Base-by-base conservation (phyloP, 2,113 vertebrate species). In the Cisticola juncidis region DNA sequence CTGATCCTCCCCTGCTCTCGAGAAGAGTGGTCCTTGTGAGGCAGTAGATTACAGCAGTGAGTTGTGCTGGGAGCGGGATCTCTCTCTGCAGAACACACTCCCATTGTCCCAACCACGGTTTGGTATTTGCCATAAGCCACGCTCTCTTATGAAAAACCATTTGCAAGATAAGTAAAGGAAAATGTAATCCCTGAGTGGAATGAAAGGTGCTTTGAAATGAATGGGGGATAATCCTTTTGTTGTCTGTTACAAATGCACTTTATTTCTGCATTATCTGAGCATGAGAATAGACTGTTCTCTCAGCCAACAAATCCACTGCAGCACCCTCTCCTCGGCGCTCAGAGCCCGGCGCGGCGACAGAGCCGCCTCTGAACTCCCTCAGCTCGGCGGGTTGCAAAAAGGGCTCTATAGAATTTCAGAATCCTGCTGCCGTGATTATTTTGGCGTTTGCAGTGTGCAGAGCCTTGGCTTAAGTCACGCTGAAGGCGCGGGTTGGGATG, bases 111-210 rank as follows among this genome's bases (percentile, higher is more conserved):
- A 42, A 54, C 92, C 81, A 62, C 91, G 24, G 92, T 97, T 97
- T 95, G 95, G 86, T 94, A 96, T 96, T 97, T 97, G 93, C 95
- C 94, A 87, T 97, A 97, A 98, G 96, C 97, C 92, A 77, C 12
- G 15, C 25, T 79, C 93, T 97, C 94, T 95, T 97, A 47, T 38
- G 95, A 97, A 96, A 98, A 96, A 95, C 96, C 96, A 98, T 97
- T 98, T 97, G 97, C 97, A 97, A 98, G 97, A 98, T 98, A 98
- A 98, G 98, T 98, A 96, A 98, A 98, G 97, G 97, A 96, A 98
- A 98, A 98, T 98, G 98, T 98, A 98, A 98, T 98, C 97, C 98
- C 97, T 57, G 95, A 97, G 97, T 97, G 95, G 97, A 97, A 97
- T 97, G 98, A 98, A 98, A 97, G 95, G 94, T 96, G 95, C 98